A percentile compares a stretch with the other conserved stretches of the same genome.
These are phyloP conservation scores for Drosophila mayaguana DNA, from an alignment of 2,888 invertebrate genomes.

Conservation along the genomic window DNA sequence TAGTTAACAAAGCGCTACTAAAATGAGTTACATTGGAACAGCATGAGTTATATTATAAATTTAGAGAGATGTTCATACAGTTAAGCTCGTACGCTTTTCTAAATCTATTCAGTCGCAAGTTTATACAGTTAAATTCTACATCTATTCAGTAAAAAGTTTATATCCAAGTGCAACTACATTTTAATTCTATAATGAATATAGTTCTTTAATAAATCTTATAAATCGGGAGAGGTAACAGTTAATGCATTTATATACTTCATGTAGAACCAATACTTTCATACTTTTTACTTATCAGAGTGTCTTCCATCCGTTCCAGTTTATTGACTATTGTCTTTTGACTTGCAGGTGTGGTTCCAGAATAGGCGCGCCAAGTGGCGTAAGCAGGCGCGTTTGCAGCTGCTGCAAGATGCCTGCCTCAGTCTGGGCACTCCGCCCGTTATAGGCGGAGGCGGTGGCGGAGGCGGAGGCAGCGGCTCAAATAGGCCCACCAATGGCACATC, in stretches of 20 bases:
- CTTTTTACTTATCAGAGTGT: too few relatives aligned
- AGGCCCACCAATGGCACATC: conserved; percentile 42
- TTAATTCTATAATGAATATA: too few relatives aligned
- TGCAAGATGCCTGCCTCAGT: conserved; percentile 95
- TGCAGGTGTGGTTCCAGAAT: conserved; percentile 96
- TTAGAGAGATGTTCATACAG: neutral
- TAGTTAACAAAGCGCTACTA: too few relatives aligned
- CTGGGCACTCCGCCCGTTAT: conserved; percentile 88
- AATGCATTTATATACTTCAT: too few relatives aligned
- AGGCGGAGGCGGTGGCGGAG: conserved; percentile 86
- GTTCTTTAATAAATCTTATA: too few relatives aligned
- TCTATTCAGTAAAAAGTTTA: too few relatives aligned
- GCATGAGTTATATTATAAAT: neutral
- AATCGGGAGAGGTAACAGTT: too few relatives aligned
- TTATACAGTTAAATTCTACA: too few relatives aligned
- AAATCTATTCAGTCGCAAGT: neutral
- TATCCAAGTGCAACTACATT: too few relatives aligned
- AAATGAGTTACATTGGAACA: too few relatives aligned
- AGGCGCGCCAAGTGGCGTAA: conserved; percentile 96
- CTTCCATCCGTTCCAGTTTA: neutral
- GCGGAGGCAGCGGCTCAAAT: conserved; percentile 73
- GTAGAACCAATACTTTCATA: too few relatives aligned
- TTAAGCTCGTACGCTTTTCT: neutral
- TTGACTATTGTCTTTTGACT: conserved; percentile 12
- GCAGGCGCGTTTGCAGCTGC: conserved; percentile 92